A percentile compares a stretch with the other conserved stretches of the same genome.
phyloP scores from a whole-genome alignment of 2,797 vertebrate genomes.

The Erpetoichthys calabaricus region DNA sequence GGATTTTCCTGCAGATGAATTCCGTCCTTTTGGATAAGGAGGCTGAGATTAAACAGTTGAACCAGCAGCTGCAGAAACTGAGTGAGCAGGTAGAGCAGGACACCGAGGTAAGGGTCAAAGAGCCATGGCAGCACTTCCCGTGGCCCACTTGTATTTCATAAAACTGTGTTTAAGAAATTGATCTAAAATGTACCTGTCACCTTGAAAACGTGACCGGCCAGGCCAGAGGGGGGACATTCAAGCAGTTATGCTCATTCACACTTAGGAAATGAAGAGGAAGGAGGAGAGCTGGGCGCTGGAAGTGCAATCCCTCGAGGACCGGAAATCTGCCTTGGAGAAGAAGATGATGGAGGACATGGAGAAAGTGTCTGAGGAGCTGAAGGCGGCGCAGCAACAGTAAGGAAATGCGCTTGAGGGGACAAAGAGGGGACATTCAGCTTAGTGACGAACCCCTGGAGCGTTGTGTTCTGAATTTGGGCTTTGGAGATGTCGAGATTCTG shows the following conservation, averaged over 20 bases:
- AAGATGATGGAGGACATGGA: slow-evolving; percentile 46
- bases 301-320: slow-evolving; percentile 43
- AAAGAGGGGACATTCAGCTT: no score
- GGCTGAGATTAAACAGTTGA: slow-evolving; percentile 35
- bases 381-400: slow-evolving; percentile 45
- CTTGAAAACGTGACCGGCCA: no score
- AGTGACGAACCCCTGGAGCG: no score
- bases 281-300: slow-evolving; percentile 38
- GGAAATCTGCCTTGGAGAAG: slow-evolving; percentile 43
- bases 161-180: no score
- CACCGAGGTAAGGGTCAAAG: slow-evolving; percentile 36
- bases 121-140: not conserved
- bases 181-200: no score
- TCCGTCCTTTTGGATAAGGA: slow-evolving; percentile 43
- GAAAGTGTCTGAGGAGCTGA: slow-evolving; percentile 42
- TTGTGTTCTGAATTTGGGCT: no score
- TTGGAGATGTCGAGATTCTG: no score
- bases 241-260: not conserved
- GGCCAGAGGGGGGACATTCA: no score
- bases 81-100: slow-evolving; percentile 46
- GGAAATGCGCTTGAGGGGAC: slow-evolving; percentile 8
- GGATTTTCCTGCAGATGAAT: slow-evolving; percentile 32
- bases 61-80: slow-evolving; percentile 50
- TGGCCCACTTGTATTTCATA: no score
- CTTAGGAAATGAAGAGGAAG: slow-evolving; percentile 46